Percentiles rank a stretch among this genome's conserved stretches.
Conservation (phyloP, 2,113 vertebrate species). For the Zapornia atra region DNA sequence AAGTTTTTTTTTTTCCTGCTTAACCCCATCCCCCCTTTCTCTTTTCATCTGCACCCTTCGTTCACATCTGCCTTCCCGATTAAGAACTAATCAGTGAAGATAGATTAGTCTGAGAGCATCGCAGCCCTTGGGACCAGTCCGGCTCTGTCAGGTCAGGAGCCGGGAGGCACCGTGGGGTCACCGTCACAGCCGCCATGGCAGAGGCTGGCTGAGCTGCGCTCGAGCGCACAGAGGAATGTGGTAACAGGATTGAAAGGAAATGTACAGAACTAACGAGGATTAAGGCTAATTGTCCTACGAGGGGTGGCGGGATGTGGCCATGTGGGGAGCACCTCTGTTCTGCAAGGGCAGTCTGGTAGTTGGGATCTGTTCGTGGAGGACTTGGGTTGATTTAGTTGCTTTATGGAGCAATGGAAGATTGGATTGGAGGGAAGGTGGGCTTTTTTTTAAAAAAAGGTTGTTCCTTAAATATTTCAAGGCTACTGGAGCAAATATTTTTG, state of each 20-base stretch:
- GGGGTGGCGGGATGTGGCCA: constrained; percentile 35
- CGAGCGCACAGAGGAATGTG: constrained; percentile 56
- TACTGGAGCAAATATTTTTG: background rate
- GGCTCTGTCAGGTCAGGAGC: constrained; percentile 49
- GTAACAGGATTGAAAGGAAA: constrained; percentile 72
- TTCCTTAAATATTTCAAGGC: background rate
- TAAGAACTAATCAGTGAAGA: constrained; percentile 18
- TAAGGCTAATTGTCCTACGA: constrained; percentile 63
- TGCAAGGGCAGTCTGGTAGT: background rate
- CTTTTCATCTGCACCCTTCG: background rate
- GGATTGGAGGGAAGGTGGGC: background rate
- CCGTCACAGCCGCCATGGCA: background rate
- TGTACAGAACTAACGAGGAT: constrained; percentile 63
- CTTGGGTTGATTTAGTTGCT: background rate
- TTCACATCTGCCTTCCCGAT: constrained; percentile 28
- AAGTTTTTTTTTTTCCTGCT: background rate
- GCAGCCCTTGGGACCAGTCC: background rate
- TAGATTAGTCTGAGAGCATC: background rate
- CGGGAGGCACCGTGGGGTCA: constrained; percentile 75
- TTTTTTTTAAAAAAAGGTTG: background rate
- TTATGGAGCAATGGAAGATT: background rate
- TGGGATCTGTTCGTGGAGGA: background rate
- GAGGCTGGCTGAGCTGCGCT: constrained; percentile 77
- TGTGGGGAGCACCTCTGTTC: background rate
- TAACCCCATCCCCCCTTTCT: background rate